A percentile compares a stretch with the other conserved stretches of the same genome.
phyloP scores from a whole-genome alignment of 64 coral and sea anemone species.

The Acropora yongei region DNA sequence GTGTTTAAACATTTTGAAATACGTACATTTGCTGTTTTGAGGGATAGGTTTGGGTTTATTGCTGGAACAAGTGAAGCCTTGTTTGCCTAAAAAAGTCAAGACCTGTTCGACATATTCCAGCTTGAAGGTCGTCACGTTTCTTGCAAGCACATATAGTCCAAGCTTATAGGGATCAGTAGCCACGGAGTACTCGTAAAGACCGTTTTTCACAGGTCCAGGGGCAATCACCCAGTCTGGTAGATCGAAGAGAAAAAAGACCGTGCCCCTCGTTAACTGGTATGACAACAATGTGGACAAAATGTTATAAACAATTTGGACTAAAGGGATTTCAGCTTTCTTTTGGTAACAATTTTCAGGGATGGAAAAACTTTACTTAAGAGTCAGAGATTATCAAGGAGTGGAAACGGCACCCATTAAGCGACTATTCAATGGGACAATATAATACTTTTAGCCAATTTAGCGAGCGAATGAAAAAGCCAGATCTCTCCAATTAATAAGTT shows the following conservation, averaged over 20 bases:
- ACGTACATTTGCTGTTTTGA: neutral
- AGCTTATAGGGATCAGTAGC: neutral
- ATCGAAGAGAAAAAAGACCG: neutral
- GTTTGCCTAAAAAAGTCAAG: neutral
- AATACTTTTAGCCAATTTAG: conserved; percentile 11
- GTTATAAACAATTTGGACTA: neutral
- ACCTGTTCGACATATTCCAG: neutral
- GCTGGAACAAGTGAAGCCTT: neutral
- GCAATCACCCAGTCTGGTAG: conserved; percentile 3
- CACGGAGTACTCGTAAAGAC: conserved; percentile 3
- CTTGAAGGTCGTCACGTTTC: neutral
- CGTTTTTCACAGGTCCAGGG: neutral
- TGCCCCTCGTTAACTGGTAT: neutral
- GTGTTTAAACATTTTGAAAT: neutral
- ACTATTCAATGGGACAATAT: conserved; percentile 10
- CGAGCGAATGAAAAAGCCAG: conserved; percentile 4
- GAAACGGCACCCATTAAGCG: conserved; percentile 7
- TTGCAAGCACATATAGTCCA: conserved; percentile 11
- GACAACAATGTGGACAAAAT: neutral
- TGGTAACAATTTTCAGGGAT: neutral
- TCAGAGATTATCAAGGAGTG: conserved; percentile 10
- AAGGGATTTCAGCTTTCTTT: conserved; percentile 8
- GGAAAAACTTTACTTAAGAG: conserved; percentile 7
- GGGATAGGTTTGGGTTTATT: conserved; percentile 6
- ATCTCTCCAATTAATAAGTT: conserved; percentile 9